Percentiles rank a stretch among this genome's conserved stretches.
phyloP scores from a whole-genome alignment of 2,888 invertebrate genomes.

The Achlya flavicornis region DNA sequence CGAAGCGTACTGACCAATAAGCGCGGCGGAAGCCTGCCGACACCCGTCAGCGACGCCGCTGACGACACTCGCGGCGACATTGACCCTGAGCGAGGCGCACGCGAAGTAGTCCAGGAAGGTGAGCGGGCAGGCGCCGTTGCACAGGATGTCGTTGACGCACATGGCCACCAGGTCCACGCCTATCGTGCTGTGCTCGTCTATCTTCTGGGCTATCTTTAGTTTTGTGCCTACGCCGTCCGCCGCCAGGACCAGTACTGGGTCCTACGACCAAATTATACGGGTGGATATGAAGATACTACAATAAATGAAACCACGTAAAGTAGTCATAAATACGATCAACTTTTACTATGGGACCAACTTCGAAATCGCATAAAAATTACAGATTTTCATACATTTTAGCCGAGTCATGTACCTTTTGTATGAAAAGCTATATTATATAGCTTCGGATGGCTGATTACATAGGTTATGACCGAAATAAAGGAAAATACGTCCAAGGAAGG shows the following conservation, averaged over 20 bases:
- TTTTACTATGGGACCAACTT: too few species aligned
- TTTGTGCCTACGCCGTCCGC: slow-evolving; percentile 99
- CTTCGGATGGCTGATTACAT: too few species aligned
- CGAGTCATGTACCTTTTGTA: too few species aligned
- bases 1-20: slow-evolving; percentile 87
- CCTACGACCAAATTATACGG: too few species aligned
- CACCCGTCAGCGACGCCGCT: slow-evolving; percentile 94
- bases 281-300: too few species aligned
- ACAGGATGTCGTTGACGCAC: slow-evolving; percentile 99
- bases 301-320: too few species aligned
- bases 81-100: slow-evolving; percentile 90
- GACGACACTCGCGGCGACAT: slow-evolving; percentile 88
- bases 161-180: slow-evolving; percentile 99
- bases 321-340: too few species aligned
- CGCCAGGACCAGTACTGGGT: slow-evolving; percentile 96
- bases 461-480: too few species aligned
- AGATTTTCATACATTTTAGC: too few species aligned
- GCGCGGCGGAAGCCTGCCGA: slow-evolving; percentile 90
- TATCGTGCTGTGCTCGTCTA: slow-evolving; percentile 89
- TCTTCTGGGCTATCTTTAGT: slow-evolving; percentile 94
- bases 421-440: too few species aligned
- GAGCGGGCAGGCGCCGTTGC: slow-evolving; percentile 97
- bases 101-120: slow-evolving; percentile 98
- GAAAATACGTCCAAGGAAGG: too few species aligned
- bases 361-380: too few species aligned